Percentiles rank a stretch among this genome's conserved stretches.
These are phyloP conservation scores for Drosophila siamana DNA, from an alignment of 2,888 invertebrate genomes.

Conservation along the genomic window DNA sequence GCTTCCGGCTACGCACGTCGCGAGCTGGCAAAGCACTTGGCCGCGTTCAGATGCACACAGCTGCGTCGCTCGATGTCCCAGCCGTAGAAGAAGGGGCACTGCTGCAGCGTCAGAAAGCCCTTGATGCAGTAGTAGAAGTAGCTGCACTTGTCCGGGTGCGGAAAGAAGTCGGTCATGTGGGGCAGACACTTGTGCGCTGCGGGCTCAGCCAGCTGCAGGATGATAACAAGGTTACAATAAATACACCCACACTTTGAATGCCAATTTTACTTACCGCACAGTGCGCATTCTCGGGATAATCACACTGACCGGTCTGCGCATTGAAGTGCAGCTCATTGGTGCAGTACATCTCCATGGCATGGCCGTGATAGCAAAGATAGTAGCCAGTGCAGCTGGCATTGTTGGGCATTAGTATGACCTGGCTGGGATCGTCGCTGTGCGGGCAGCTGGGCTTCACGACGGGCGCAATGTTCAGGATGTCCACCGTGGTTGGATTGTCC, in stretches of 20 bases:
- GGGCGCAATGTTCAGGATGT: conserved; percentile 60
- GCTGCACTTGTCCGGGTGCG: conserved; percentile 83
- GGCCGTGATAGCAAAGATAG: conserved; percentile 82
- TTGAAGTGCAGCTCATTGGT: conserved; percentile 82
- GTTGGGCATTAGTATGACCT: conserved; percentile 79
- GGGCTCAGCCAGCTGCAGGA: conserved; percentile 64
- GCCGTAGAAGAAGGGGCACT: conserved; percentile 84
- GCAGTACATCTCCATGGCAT: conserved; percentile 83
- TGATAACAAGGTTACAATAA: neutral
- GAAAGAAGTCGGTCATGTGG: conserved; percentile 80
- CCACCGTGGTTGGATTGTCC: conserved; percentile 49
- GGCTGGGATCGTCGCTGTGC: conserved; percentile 72
- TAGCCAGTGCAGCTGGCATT: conserved; percentile 79
- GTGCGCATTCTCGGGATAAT: conserved; percentile 79
- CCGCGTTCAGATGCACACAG: conserved; percentile 78
- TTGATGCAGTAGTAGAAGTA: conserved; percentile 84
- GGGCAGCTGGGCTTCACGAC: conserved; percentile 74
- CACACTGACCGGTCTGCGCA: conserved; percentile 75
- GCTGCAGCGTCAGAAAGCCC: conserved; percentile 83
- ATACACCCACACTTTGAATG: too few species aligned
- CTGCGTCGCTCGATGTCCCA: conserved; percentile 83
- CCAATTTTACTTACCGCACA: conserved; percentile 68
- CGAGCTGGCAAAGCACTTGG: conserved; percentile 73
- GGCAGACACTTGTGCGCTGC: conserved; percentile 74
- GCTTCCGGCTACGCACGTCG: conserved; percentile 50